A percentile compares a stretch with the other conserved stretches of the same genome.
Conservation (phyloP, 64 coral and sea anemone species). For the Montipora sp. region DNA sequence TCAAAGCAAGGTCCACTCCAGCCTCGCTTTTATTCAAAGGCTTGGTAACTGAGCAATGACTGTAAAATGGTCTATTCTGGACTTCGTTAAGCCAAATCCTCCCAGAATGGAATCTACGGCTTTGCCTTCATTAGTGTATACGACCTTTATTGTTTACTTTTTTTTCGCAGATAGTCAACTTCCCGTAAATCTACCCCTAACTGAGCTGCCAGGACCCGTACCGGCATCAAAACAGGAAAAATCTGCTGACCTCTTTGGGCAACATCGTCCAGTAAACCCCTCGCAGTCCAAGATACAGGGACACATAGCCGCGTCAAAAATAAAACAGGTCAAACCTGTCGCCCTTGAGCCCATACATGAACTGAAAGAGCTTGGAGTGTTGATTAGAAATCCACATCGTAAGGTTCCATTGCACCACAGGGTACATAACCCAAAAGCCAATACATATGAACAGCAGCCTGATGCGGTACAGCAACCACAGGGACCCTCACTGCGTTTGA, state of each 20-base stretch:
- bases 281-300: background rate
- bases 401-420: background rate
- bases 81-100: no score
- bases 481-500: background rate
- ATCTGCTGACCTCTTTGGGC: background rate
- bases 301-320: background rate
- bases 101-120: no score
- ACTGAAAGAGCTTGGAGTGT: background rate
- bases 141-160: background rate
- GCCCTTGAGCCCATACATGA: background rate
- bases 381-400: background rate
- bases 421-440: background rate
- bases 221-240: background rate
- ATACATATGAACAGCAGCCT: background rate
- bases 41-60: no score
- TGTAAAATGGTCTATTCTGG: no score
- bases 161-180: background rate
- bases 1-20: no score
- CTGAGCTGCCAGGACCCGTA: background rate
- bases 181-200: background rate
- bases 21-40: no score
- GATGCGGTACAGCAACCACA: background rate
- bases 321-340: background rate
- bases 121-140: no score
- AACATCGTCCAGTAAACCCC: background rate